These are phyloP conservation scores for Glossosoma conforme DNA, from an alignment of 1,140 invertebrate genomes.

Conservation along the genomic window DNA sequence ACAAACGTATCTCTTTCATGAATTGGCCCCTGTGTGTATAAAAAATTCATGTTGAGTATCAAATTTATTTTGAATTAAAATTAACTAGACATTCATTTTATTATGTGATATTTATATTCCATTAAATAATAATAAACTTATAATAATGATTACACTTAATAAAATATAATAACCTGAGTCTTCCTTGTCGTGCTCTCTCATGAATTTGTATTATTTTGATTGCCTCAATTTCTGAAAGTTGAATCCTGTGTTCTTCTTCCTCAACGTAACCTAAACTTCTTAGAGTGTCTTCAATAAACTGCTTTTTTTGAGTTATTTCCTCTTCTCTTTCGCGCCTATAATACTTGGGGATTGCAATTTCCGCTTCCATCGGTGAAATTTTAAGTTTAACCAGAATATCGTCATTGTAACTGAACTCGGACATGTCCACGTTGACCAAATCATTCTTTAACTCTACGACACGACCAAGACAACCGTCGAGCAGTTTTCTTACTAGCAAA, in stretches of 20 bases:
- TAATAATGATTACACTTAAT: neutral
- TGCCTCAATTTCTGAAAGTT: constrained; percentile 76
- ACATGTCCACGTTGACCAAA: constrained; percentile 78
- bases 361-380: constrained; percentile 61
- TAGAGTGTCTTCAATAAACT: constrained; percentile 61
- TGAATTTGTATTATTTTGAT: constrained; percentile 82
- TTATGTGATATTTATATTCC: neutral
- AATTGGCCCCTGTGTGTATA: constrained; percentile 66
- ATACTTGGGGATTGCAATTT: constrained; percentile 63
- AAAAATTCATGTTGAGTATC: no score
- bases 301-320: constrained; percentile 55
- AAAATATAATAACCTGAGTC: constrained; percentile 53
- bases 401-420: constrained; percentile 83
- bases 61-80: neutral
- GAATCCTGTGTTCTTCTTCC: constrained; percentile 50
- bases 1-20: constrained; percentile 80
- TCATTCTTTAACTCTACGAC: constrained; percentile 77
- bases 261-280: constrained; percentile 64
- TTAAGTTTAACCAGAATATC: constrained; percentile 58
- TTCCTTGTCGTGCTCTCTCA: constrained; percentile 84
- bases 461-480: constrained; percentile 77
- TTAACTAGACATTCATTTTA: neutral
- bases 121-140: neutral
- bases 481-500: constrained; percentile 66
- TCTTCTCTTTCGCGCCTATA: constrained; percentile 61